Base-by-base conservation (phyloP, 37 sponge, comb jelly and placozoan species). In the Agelas oroides region DNA sequence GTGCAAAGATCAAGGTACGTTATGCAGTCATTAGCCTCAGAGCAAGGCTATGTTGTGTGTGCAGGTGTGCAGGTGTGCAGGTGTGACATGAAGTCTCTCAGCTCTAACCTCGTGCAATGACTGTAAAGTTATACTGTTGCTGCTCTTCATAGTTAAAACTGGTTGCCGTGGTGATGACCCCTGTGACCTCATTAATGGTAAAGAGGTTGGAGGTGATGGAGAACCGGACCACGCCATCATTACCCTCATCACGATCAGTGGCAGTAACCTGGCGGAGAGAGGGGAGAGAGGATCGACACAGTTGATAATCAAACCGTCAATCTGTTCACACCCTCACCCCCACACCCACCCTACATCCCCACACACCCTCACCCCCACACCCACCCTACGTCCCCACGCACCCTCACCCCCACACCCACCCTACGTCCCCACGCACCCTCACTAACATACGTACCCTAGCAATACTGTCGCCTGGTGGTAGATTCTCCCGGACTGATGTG, bases 111-210 rank as follows among this genome's bases (percentile, higher is more conserved):
- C 40, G 73, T 41, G 72, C 80, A 28, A 38, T 38, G 21, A 80
- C 78, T 16, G 31, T 35, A 28, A 83, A 20, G 3, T 12, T 30
- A 30, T 37, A 73, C 27, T 5, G 5, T 40, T 13, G 63, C 5
- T 72, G 65, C 19, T 0, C 5, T 24, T 83, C 83, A 62, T 34
- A 63, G 65, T 83, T 73, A 62, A 71, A 83, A 31, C 20, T 59
- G 21, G 8, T 60, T 18, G 16, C 12, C 19, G 72, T 64, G 21
- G 53, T 59, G 39, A 83, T 46, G 20, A 35, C 65, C 28, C 83
- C 74, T 25, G 72, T 73, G 38, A 57, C 32, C 41, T 41, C 30
- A 53, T 83, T 33, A 46, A 83, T 83, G 31, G 20, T 19, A 69
- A 86, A 86, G 79, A 77, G 21, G 33, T 67, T 34, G 0, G 66